Evolutionary conservation across 2,888 invertebrate genomes (phyloP).

Genomic region (Alloplasta piceator): DNA sequence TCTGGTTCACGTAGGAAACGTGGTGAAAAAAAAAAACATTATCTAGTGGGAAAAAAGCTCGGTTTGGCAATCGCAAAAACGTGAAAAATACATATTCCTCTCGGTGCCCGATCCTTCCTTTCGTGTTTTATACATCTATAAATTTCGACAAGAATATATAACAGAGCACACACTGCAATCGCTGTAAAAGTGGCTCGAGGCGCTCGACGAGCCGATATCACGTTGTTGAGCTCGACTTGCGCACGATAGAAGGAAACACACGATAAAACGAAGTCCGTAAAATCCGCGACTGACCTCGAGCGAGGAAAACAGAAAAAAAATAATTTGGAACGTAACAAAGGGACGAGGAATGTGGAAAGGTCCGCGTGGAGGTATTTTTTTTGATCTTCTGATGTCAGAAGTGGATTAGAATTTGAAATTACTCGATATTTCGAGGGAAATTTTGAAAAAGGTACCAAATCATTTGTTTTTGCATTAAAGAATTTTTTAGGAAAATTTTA

Average conservation of each 20-base stretch:
- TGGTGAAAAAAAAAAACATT: conserved; percentile 37
- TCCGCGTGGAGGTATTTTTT: background rate
- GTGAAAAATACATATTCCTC: conserved; percentile 26
- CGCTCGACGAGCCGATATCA: conserved; percentile 35
- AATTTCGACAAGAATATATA: conserved; percentile 18
- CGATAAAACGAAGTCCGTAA: conserved; percentile 10
- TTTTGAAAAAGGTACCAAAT: too few species aligned
- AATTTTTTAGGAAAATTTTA: too few species aligned
- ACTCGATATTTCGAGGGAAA: too few species aligned
- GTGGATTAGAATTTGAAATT: too few species aligned
- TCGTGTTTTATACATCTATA: conserved; percentile 2
- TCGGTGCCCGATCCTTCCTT: background rate
- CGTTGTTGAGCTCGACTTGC: conserved; percentile 15
- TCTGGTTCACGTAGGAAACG: conserved; percentile 15
- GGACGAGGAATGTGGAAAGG: background rate
- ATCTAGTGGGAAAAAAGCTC: conserved; percentile 42
- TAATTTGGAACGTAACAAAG: background rate
- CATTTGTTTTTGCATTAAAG: too few species aligned
- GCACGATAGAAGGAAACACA: conserved; percentile 3
- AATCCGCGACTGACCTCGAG: conserved; percentile 27
- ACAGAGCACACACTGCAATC: conserved; percentile 1
- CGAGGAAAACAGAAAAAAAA: conserved; percentile 2
- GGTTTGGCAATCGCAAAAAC: conserved; percentile 43
- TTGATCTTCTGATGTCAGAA: too few species aligned
- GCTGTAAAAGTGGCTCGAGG: conserved; percentile 36